These are phyloP conservation scores for Tetragonula clypearis DNA, from an alignment of 1,140 invertebrate species.

Conservation along the genomic window DNA sequence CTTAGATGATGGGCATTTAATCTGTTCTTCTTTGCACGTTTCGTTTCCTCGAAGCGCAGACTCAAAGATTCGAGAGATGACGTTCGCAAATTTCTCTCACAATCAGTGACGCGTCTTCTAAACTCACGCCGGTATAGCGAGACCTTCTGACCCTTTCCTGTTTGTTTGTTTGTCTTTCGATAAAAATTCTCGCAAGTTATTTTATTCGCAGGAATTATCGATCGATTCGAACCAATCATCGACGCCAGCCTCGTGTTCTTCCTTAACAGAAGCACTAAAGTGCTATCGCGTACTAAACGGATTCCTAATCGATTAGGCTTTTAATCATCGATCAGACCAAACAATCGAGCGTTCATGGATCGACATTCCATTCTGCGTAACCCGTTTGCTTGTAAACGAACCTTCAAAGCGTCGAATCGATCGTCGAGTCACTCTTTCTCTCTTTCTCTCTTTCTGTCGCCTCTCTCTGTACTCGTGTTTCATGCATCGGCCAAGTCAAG, in stretches of 20 bases:
- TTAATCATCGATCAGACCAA: conserved; percentile 72
- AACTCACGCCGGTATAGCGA: background rate
- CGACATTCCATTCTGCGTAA: conserved; percentile 30
- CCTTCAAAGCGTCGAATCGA: conserved; percentile 20
- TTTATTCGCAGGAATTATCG: background rate
- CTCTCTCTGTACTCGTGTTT: conserved; percentile 39
- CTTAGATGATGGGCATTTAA: conserved; percentile 14
- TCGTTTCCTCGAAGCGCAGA: background rate
- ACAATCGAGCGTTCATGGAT: conserved; percentile 60
- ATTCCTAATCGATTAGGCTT: conserved; percentile 66
- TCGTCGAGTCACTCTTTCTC: conserved; percentile 13
- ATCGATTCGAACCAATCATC: no score
- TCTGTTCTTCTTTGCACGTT: background rate
- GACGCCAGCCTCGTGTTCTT: background rate
- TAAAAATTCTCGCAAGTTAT: background rate
- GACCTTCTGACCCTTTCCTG: background rate
- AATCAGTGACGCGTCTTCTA: background rate
- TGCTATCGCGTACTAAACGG: conserved; percentile 36
- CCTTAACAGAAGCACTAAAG: no score
- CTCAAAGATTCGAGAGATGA: background rate
- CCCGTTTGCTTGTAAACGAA: conserved; percentile 49
- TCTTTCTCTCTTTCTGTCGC: background rate
- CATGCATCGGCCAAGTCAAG: conserved; percentile 36
- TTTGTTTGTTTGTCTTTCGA: background rate
- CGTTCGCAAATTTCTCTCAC: background rate